Percentiles rank a stretch among this genome's conserved stretches.
phyloP scores from a whole-genome alignment of 2,797 vertebrate genomes.

The Gambelia wislizenii region DNA sequence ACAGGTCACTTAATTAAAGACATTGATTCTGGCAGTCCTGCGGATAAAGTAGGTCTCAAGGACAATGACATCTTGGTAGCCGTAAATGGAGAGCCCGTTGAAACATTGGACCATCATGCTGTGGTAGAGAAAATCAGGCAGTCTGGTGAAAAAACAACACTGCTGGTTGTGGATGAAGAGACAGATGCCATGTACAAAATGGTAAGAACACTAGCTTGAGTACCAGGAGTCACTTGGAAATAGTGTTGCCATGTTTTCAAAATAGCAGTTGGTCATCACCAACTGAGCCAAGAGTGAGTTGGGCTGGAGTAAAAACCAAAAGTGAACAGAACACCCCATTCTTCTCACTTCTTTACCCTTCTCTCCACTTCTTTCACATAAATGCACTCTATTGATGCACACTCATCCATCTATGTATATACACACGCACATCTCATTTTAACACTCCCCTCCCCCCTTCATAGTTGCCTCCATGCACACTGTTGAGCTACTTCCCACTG shows the following conservation, averaged over 20 bases:
- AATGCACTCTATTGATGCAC: background rate
- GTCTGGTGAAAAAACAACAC: conserved; percentile 79
- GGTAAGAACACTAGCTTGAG: conserved; percentile 76
- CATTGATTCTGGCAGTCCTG: conserved; percentile 87
- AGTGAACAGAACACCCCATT: background rate
- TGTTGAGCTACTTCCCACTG: background rate
- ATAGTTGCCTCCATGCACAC: background rate
- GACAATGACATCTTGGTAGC: conserved; percentile 88
- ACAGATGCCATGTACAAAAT: conserved; percentile 86
- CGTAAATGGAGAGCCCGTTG: conserved; percentile 85
- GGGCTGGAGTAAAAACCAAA: background rate
- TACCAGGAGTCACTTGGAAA: conserved; percentile 13
- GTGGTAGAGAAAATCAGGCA: conserved; percentile 85
- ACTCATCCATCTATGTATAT: background rate
- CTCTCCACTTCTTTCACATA: background rate
- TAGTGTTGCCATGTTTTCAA: background rate
- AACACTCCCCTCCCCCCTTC: no score
- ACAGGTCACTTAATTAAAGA: conserved; percentile 88
- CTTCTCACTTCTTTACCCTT: background rate
- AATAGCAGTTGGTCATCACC: no score
- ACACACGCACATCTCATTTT: background rate
- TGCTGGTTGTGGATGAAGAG: conserved; percentile 88
- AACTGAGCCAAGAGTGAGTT: no score
- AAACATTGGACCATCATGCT: conserved; percentile 82
- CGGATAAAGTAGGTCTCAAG: conserved; percentile 84